Percentiles rank a stretch among this genome's conserved stretches.
Evolutionary conservation across 2,113 vertebrate genomes (phyloP).

Genomic region (Rhea americana): DNA sequence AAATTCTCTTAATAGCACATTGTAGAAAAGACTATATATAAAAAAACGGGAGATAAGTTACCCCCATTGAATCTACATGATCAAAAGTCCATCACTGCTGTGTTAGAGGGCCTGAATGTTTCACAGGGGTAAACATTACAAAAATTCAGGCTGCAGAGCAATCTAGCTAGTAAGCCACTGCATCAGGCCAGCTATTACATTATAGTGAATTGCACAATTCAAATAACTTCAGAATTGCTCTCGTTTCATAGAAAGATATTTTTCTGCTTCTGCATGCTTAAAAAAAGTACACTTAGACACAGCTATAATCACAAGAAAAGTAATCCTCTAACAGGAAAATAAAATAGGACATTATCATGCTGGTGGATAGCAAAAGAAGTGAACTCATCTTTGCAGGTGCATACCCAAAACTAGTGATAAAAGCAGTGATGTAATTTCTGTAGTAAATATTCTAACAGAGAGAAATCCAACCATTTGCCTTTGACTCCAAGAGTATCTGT

Average conservation of each 20-base stretch:
- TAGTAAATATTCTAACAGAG: conserved; percentile 29
- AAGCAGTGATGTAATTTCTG: conserved; percentile 40
- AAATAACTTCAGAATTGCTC: conserved; percentile 62
- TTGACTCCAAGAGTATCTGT: conserved; percentile 33
- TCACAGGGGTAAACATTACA: background rate
- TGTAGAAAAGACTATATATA: background rate
- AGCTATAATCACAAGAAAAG: conserved; percentile 32
- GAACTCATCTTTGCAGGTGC: conserved; percentile 11
- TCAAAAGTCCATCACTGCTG: background rate
- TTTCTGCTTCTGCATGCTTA: conserved; percentile 16
- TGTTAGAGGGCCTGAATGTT: background rate
- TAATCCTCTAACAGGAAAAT: conserved; percentile 66
- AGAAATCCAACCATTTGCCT: conserved; percentile 32
- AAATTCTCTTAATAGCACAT: background rate
- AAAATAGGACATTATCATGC: conserved; percentile 6
- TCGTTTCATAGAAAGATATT: conserved; percentile 51
- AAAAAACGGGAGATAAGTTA: background rate
- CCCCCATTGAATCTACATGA: background rate
- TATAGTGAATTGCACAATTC: conserved; percentile 21
- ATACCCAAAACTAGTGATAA: conserved; percentile 13
- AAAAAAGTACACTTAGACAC: conserved; percentile 37
- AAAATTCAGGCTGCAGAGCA: conserved; percentile 42
- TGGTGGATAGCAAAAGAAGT: conserved; percentile 44
- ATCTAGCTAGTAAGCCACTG: background rate
- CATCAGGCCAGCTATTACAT: background rate